These are phyloP conservation scores for Gallinago solitaria DNA, from an alignment of 2,797 vertebrate species.

Conservation along the genomic window DNA sequence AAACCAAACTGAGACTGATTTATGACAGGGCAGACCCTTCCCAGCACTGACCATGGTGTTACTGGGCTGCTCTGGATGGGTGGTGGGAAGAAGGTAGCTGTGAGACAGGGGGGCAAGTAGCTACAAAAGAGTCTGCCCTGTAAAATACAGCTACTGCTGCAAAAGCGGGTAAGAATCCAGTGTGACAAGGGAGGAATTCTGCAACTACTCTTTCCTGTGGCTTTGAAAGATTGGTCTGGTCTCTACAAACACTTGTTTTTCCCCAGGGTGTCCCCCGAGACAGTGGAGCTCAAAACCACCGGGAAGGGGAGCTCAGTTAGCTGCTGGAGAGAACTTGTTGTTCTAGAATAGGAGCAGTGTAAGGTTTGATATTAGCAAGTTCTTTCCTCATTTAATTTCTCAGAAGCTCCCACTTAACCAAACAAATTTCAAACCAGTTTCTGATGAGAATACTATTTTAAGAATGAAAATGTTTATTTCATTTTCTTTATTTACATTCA, in stretches of 20 bases:
- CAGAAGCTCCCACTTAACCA: not conserved
- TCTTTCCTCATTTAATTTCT: not conserved
- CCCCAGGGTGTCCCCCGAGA: not conserved
- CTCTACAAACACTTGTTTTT: not conserved
- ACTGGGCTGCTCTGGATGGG: not conserved
- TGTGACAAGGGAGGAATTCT: not conserved
- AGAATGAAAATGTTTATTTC: not conserved
- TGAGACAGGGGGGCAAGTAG: not conserved
- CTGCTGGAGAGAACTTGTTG: not conserved
- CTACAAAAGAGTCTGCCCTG: not conserved
- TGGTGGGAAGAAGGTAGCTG: not conserved
- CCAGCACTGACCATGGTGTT: fast-evolving
- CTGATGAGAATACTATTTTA: not conserved
- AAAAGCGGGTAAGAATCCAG: not conserved
- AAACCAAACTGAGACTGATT: not conserved
- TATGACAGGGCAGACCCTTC: not conserved
- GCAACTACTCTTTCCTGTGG: not conserved
- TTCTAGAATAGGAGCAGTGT: not conserved
- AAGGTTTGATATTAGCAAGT: not conserved
- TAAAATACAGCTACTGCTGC: not conserved
- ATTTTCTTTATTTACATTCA: not conserved
- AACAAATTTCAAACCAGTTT: not conserved
- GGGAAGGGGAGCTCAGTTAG: not conserved
- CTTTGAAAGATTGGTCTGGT: not conserved
- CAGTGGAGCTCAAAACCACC: not conserved